Base-by-base conservation (phyloP, 2,113 vertebrate genomes). In the Felis chaus region DNA sequence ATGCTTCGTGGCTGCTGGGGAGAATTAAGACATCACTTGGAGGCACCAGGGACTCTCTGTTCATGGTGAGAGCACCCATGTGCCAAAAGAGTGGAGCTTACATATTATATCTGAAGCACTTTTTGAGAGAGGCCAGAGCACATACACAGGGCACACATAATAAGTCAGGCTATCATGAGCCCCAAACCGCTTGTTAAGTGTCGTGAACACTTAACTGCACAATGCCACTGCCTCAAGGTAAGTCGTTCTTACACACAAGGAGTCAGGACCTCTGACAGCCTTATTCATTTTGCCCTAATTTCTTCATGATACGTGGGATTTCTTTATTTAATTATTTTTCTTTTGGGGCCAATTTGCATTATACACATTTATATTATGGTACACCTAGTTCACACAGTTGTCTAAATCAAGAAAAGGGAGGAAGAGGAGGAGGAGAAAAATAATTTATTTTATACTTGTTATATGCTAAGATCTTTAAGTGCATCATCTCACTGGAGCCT, bases 281-380 rank as follows among this genome's bases (percentile, higher is more conserved):
- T 1, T 50, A 41, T 21, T 31, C 63, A 29, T 82, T 89, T 78
- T 96, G 76, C 66, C 8, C 65, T 48, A 96, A 94, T 55, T 95
- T 95, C 73, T 94, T 25, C 6, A 3, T 50, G 29, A 61, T 36
- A 25, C 0, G 1, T 91, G 25, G 16, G 3, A 39, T 7, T 93
- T 93, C 50, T 55, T 50, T 82, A 78, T 31, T 93, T 97, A 74
- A 91, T 87, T 94, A 80, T 89, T 87, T 88, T 57, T 86, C 74
- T 96, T 94, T 66, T 71, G 48, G 18, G 31, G 29, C 0, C 61
- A 80, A 55, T 89, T 89, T 91, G 5, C 27, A n/a, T 73, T 14
- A 50, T 68, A 85, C n/a, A 57, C 45, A 79, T 71, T 85, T 92
- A 80, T 14, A 12, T 53, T 39, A 21, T 39, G 23, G 11, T 11